Conservation (phyloP, 2,113 vertebrate species). For the Clarias gariepinus region DNA sequence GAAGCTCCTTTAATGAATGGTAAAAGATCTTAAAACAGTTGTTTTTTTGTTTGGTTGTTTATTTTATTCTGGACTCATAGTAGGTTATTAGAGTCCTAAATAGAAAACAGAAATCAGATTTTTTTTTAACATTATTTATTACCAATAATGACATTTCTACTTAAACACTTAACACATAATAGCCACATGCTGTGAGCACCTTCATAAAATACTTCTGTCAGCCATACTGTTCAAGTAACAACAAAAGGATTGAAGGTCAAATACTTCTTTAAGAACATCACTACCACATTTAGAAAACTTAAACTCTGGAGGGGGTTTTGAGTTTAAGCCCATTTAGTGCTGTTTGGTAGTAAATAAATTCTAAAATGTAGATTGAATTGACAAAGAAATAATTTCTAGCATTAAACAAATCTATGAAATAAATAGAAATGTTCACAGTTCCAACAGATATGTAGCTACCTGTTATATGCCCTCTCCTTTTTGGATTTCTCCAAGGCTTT, state of each 20-base stretch:
- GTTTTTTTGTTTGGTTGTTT: neutral
- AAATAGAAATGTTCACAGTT: conserved; percentile 39
- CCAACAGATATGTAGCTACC: conserved; percentile 77
- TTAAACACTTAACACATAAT: conserved; percentile 27
- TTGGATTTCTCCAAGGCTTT: conserved; percentile 93
- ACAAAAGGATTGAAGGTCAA: conserved; percentile 12
- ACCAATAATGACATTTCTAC: conserved; percentile 17
- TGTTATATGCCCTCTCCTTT: conserved; percentile 90
- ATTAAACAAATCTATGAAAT: conserved; percentile 36
- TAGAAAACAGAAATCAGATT: too few relatives aligned
- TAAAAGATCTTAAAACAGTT: neutral
- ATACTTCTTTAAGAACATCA: conserved; percentile 19
- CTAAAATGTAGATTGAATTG: conserved; percentile 16
- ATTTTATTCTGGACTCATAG: neutral
- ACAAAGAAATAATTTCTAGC: conserved; percentile 9
- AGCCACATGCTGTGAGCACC: conserved; percentile 23
- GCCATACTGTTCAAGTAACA: conserved; percentile 22
- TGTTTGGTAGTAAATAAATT: conserved; percentile 28
- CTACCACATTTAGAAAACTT: neutral
- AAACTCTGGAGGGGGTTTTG: neutral
- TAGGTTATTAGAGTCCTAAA: neutral
- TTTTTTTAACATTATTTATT: conserved; percentile 25
- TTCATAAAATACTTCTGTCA: conserved; percentile 34
- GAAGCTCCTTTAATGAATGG: neutral
- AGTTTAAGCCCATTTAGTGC: conserved; percentile 29